Conservation (phyloP, 2,113 vertebrate genomes). For the Centropristis striata region DNA sequence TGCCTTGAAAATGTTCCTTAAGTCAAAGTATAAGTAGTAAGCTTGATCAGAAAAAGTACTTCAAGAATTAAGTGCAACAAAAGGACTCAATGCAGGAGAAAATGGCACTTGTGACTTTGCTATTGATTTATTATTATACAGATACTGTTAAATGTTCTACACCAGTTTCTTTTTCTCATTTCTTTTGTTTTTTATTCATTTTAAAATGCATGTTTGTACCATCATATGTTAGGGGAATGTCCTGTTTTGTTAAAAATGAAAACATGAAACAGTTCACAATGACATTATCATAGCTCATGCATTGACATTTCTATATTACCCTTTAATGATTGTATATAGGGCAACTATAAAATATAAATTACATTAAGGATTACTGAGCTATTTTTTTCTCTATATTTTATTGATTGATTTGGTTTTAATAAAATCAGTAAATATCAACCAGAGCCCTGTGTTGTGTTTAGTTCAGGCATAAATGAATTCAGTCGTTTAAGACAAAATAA, state of each 20-base stretch:
- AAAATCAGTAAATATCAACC: not conserved
- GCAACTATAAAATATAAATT: not conserved
- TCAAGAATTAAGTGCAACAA: too few species aligned
- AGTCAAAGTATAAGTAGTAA: not conserved
- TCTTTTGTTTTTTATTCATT: too few species aligned
- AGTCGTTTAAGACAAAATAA: not conserved
- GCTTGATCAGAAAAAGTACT: too few species aligned
- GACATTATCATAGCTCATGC: not conserved
- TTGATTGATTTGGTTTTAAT: not conserved
- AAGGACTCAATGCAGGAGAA: not conserved
- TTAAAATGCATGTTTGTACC: too few species aligned
- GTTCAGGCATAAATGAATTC: not conserved
- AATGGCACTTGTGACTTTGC: not conserved
- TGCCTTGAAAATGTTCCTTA: not conserved
- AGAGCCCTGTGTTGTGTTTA: not conserved
- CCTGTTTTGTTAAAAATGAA: too few species aligned
- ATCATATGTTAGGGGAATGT: too few species aligned
- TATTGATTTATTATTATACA: too few species aligned
- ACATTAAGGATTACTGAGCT: too few species aligned
- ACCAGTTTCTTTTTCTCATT: too few species aligned
- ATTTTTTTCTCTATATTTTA: not conserved
- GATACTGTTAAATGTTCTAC: not conserved
- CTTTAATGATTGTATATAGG: not conserved
- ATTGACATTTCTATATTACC: not conserved
- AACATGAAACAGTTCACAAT: too few species aligned